phyloP scores from a whole-genome alignment of 2,797 vertebrate genomes.

The Micropoecilia bifurca region DNA sequence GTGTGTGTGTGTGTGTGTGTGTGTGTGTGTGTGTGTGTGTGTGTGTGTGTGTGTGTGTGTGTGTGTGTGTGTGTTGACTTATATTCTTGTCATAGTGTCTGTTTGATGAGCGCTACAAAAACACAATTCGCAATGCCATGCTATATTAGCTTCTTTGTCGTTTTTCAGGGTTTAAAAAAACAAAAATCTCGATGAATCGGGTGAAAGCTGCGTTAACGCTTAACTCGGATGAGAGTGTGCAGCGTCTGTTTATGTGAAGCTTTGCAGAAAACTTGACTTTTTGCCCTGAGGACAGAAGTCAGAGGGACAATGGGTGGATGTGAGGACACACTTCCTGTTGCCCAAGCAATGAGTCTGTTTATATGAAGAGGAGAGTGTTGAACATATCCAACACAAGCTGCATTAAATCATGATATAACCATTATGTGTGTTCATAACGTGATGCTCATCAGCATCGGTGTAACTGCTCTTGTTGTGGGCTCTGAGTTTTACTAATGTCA shows the following conservation, averaged over 20 bases:
- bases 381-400: background rate
- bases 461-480: background rate
- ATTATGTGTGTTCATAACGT: background rate
- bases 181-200: background rate
- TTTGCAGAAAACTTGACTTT: background rate
- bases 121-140: background rate
- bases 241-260: background rate
- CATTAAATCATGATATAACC: background rate
- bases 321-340: constrained; percentile 9
- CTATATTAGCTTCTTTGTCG: background rate
- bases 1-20: too few relatives aligned
- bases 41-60: background rate
- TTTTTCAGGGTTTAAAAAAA: background rate
- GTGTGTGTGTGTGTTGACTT: background rate
- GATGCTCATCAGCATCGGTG: background rate
- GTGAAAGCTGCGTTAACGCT: background rate
- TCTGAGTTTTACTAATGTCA: background rate
- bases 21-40: too few relatives aligned
- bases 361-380: background rate
- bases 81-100: background rate
- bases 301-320: constrained; percentile 6
- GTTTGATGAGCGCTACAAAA: background rate
- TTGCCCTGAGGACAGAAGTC: background rate
- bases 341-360: background rate
- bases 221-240: background rate